Base-by-base conservation (phyloP, 2,888 invertebrate genomes). In the Cephus sareptanus region DNA sequence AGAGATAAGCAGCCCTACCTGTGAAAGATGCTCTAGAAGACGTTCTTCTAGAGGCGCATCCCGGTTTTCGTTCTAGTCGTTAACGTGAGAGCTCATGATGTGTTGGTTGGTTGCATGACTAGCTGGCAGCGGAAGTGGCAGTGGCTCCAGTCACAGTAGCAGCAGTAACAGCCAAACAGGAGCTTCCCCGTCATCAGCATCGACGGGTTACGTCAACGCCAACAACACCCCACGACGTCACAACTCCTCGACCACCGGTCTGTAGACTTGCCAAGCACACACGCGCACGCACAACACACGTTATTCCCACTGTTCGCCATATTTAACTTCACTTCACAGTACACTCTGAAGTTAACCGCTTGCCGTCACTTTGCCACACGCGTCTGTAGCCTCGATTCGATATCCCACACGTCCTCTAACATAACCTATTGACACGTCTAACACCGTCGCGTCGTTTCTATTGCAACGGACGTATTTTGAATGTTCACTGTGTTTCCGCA, bases 101-200 rank as follows among this genome's bases (percentile, higher is more conserved):
- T 40, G 70, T 90, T 89, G 85, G 89, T 90, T 90, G 90, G 87
- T 91, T 91, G 91, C 91, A 90, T 91, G 91, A 90, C 87, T 90
- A 87, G 88, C 87, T 86, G 89, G 85, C 85, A 86, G 82, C 82
- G 86, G 85, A 80, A 84, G 84, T 84, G 86, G 88, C 82, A 84
- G 83, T 85, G 86, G 86, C 79, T 85, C 84, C 84, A 87, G 88
- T 79, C 84, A 86, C 85, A 86, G 85, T 85, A 88, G 89, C 87
- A 90, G 90, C 87, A 89, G 82, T 86, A 89, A 86, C 89, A 91
- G 90, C 87, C 91, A 91, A 81, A 86, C 88, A 69, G 90, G 90
- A 74, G 85, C 86, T 34, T 89, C 86, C 70, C 86, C 87, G 13
- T 82, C 87, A 71, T 80, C 87, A 40, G 74, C 74, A 9, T 83